Base-by-base conservation (phyloP, 2,888 invertebrate genomes). In the Acrobasis suavella region DNA sequence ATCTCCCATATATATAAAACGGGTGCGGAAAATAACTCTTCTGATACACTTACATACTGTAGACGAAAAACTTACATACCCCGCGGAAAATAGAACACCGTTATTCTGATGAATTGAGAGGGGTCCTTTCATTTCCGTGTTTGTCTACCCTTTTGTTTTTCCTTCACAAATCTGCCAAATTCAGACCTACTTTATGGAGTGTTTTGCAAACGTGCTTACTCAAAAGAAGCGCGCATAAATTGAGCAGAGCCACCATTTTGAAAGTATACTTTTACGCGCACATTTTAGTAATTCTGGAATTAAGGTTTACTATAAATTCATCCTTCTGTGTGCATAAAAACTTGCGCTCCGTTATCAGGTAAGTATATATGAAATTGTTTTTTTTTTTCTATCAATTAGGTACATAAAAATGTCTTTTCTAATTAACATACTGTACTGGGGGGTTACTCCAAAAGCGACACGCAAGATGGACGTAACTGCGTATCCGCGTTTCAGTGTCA, bases 111-210 rank as follows among this genome's bases (percentile, higher is more conserved):
- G 52, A 39, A 55, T 55, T 55, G 39, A 17, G 39, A 52, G 52
- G 22, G 32, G 38, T 55, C 12, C 55, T 10, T 55, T 55, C 39
- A 17, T 22, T 56, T 56, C 46, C 39, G 12, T 56, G 42, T 52
- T 52, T 52, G 52, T 56, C 14, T 37, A 15, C 17, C 56, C 56
- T 22, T 42, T 56, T 56, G 56, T 56, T 56, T 56, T 56, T 42
- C 56, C 42, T 56, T 16, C 42, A 42, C 56, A 56, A 56, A 56
- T 56, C 39, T 42, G 42, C 42, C 16, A 39, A 56, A 46, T 46
- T 42, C 37, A 39, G 12, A 6, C 55, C 56, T 56, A 17, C 56
- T 46, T 42, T 46, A 56, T 56, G 17, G 14, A 17, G 16, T 17
- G 56, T 55, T 39, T 0, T 32, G 46, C 39, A 14, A 42, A 42